Evolutionary conservation across 2,888 invertebrate species (phyloP), one percentile per base, ranked within the genome.

Genomic region (Latrodectus elegans): DNA sequence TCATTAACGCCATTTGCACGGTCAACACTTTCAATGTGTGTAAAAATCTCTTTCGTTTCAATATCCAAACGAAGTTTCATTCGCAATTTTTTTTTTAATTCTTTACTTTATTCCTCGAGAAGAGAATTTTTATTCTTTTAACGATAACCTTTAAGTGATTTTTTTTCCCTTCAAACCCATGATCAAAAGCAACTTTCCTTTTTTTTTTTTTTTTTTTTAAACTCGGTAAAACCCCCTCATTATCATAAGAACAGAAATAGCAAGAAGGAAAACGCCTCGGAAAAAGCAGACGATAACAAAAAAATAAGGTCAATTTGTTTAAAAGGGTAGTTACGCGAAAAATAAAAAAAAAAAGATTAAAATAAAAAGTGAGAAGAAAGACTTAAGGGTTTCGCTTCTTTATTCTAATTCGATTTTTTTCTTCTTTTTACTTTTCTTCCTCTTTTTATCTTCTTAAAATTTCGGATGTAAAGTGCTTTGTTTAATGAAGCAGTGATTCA

Each of bases 401-500:
- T 68, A 77, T 77, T 77, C 77, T 77, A 77, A 77, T 77, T 77
- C 77, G 67, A 52, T 49, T 67, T 81, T 81, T 81, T 73, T 72
- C 14, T 26, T 71, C n/a, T 71, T 60, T 49, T 10, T 67, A 12
- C 26, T 74, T 52, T 64, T 72, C 10, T 53, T 38, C 70, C 49
- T 73, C 52, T 51, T 17, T 15, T 64, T 51, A 64, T 64, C 76
- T 81, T 81, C 73, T 64, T 65, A 81, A 78, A 81, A 73, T 64
- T 73, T 71, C 52, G 73, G 73, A 81, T 73, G 81, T 81, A 73
- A 81, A 81, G 81, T 81, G 73, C 81, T 81, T 81, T 81, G 81
- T 81, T 81, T 81, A 81, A 81, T 81, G 81, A 81, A 81, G 81
- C 81, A 52, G 64, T 73, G 65, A 81, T 81, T 81, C 73, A 64